A percentile compares a stretch with the other conserved stretches of the same genome.
phyloP scores from a whole-genome alignment of 92 coral and sea anemone species.

The Zoanthus sociatus region DNA sequence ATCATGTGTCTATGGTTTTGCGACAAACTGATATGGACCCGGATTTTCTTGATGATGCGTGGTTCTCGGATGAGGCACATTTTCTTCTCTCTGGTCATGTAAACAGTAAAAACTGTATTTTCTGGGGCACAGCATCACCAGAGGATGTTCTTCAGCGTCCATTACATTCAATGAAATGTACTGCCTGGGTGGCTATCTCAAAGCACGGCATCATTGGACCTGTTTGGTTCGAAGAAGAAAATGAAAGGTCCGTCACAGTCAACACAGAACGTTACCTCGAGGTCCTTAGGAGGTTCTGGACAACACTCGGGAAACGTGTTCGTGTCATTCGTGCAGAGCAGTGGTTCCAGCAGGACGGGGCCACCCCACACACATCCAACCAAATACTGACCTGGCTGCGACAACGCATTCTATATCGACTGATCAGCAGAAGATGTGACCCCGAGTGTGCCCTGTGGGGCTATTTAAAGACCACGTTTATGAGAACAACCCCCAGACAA shows the following conservation, averaged over 20 bases:
- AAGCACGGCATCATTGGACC: not conserved
- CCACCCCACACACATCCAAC: not conserved
- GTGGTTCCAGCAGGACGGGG: slow-evolving; percentile 1
- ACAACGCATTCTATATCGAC: too few species aligned
- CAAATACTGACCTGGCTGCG: too few species aligned
- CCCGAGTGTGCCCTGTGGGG: too few species aligned
- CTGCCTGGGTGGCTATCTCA: not conserved
- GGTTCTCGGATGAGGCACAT: not conserved
- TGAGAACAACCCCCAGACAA: too few species aligned
- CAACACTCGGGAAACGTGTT: not conserved
- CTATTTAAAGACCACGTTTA: too few species aligned
- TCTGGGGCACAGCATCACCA: not conserved
- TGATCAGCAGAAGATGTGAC: too few species aligned
- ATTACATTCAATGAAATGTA: not conserved
- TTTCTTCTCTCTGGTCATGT: not conserved
- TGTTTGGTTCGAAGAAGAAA: not conserved
- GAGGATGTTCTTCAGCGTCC: not conserved
- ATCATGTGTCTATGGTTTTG: not conserved
- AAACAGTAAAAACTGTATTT: not conserved
- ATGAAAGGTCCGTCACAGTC: slow-evolving; percentile 1
- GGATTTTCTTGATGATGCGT: not conserved
- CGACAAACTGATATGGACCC: not conserved
- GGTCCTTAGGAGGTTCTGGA: not conserved
- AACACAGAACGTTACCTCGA: not conserved
- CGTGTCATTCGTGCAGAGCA: not conserved